These are phyloP conservation scores for Diploscapter pachys DNA, from an alignment of 1,140 invertebrate species.

Conservation along the genomic window DNA sequence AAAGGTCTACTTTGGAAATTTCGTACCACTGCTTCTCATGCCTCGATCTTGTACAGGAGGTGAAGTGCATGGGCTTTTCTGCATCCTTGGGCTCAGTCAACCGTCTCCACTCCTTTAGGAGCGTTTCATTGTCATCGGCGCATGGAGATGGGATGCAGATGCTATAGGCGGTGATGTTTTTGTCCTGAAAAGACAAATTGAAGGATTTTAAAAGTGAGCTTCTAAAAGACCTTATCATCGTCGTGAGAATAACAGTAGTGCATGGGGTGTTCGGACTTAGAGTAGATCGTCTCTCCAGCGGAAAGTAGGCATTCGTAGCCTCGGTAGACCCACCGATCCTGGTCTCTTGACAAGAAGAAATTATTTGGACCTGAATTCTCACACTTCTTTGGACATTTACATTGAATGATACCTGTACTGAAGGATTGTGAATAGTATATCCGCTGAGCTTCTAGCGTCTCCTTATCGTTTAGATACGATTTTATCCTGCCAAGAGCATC, in stretches of 20 bases:
- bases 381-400: not conserved
- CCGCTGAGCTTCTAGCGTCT: constrained; percentile 29
- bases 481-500: constrained; percentile 21
- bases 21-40: constrained; percentile 49
- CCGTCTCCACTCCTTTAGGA: constrained; percentile 50
- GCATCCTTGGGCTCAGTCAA: constrained; percentile 39
- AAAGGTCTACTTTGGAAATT: no score
- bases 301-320: constrained; percentile 57
- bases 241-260: constrained; percentile 56
- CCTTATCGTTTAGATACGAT: constrained; percentile 28
- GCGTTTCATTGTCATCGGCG: constrained; percentile 46
- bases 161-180: constrained; percentile 44
- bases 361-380: constrained; percentile 18
- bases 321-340: constrained; percentile 55
- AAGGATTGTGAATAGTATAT: constrained; percentile 32
- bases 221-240: constrained; percentile 24
- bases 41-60: constrained; percentile 52
- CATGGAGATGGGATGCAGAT: constrained; percentile 56
- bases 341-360: constrained; percentile 43
- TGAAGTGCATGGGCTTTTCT: constrained; percentile 40
- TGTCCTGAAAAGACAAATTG: constrained; percentile 10
- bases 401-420: constrained; percentile 5
- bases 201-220: not conserved
- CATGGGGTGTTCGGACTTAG: constrained; percentile 52
- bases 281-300: constrained; percentile 54